A percentile compares a stretch with the other conserved stretches of the same genome.
Conservation (phyloP, 92 coral and sea anemone genomes). For the Epizoanthus fatuus region DNA sequence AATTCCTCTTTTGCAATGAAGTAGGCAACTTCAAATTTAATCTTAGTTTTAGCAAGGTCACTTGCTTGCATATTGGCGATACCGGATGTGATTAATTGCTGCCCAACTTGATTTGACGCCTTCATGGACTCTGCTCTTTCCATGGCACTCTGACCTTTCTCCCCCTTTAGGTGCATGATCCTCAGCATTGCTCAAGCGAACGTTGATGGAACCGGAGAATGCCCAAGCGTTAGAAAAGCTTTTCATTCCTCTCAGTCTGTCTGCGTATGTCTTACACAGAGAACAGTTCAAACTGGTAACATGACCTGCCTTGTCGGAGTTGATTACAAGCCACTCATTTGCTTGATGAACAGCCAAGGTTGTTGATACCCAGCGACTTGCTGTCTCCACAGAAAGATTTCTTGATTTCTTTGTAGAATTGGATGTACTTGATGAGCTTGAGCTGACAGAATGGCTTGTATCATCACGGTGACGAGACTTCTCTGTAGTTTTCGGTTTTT, state of each 20-base stretch:
- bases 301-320: slow-evolving; percentile 62
- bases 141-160: no score
- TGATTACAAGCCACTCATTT: slow-evolving; percentile 75
- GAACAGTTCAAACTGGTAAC: slow-evolving; percentile 77
- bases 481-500: slow-evolving; percentile 35
- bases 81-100: slow-evolving; percentile 61
- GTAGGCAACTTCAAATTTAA: slow-evolving; percentile 74
- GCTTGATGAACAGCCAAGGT: slow-evolving; percentile 64
- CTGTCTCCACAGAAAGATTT: slow-evolving; percentile 57
- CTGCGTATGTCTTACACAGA: slow-evolving; percentile 74
- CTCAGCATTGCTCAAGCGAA: slow-evolving; percentile 71
- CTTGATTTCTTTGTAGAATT: slow-evolving; percentile 60
- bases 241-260: slow-evolving; percentile 75
- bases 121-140: background rate
- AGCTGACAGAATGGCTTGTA: slow-evolving; percentile 33
- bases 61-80: slow-evolving; percentile 66
- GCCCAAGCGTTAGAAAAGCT: slow-evolving; percentile 83
- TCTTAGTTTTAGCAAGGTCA: slow-evolving; percentile 55
- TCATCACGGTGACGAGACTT: slow-evolving; percentile 36
- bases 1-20: slow-evolving; percentile 78
- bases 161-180: no score
- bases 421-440: slow-evolving; percentile 35
- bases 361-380: slow-evolving; percentile 72
- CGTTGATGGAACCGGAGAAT: slow-evolving; percentile 77
- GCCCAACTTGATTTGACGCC: slow-evolving; percentile 40